Base-by-base conservation (phyloP, 2,888 invertebrate species). In the Cryptus armator region DNA sequence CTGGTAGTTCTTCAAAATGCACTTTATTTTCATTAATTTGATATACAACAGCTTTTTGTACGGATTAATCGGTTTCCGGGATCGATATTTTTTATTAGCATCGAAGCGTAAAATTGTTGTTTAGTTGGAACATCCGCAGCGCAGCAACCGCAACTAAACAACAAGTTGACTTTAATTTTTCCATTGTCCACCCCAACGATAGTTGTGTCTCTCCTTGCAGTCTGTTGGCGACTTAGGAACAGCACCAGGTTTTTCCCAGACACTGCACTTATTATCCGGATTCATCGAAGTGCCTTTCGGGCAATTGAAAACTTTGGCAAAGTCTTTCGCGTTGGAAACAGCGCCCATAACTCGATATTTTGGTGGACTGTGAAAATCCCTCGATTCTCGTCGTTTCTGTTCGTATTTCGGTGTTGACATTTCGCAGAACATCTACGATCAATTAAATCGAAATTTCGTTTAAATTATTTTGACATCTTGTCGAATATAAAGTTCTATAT, bases 211-310 rank as follows among this genome's bases (percentile, higher is more conserved):
- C 16, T 53, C 9, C 3, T 10, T 19, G 53, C 16, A 53, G 0
- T 19, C 53, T 6, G 16, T 9, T 19, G 16, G 9, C 7, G 53
- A 3, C 53, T 10, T 19, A 1, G 59, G 59, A 29, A 12, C 59
- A 19, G 53, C 71, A 7, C 53, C 71, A 10, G 77, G 67, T 16
- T 53, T 70, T 7, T 56, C 62, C 86, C 86, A 86, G 43, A 86
- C 53, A n/a, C 75, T 74, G 70, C 86, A 86, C 29, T 85, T 86
- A 51, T 85, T 75, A 2, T 4, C 29, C 3, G 85, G 86, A 71
- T 83, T 86, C 86, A 86, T 86, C 2, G 81, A 53, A 44, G 84
- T 85, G 24, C 71, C 86, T 4, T 5, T 14, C 1, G 84, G 86
- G 37, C 86, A 86, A 32, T 83, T 70, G 74, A 84, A 86, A 37